These are phyloP conservation scores for Spicauda simplicius DNA, from an alignment of 2,888 invertebrate genomes.

Conservation along the genomic window DNA sequence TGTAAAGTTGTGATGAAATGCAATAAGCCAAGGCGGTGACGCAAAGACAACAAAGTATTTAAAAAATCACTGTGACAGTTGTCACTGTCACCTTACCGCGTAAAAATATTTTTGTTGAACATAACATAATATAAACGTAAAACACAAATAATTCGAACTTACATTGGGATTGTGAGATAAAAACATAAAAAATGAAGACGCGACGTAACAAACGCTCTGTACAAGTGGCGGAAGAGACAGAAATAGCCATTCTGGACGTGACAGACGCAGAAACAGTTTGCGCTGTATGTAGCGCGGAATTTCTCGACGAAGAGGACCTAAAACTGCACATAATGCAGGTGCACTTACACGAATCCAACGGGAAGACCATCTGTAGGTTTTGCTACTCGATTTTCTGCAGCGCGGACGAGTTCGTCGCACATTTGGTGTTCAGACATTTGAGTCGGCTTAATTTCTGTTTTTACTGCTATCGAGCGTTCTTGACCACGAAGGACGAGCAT, in stretches of 20 bases:
- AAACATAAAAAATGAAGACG: slow-evolving; percentile 5
- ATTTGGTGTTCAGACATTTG: slow-evolving; percentile 61
- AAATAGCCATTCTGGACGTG: neutral
- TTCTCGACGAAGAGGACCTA: slow-evolving; percentile 66
- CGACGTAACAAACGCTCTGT: neutral
- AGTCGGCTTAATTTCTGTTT: slow-evolving; percentile 52
- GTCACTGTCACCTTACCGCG: neutral
- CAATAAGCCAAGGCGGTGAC: too few species aligned
- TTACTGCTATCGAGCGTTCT: slow-evolving; percentile 59
- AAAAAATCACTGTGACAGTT: neutral
- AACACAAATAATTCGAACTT: neutral
- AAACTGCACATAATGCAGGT: slow-evolving; percentile 59
- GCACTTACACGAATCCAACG: slow-evolving; percentile 47
- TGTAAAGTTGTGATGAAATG: too few species aligned
- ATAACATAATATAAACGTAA: too few species aligned
- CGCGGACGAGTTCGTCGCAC: slow-evolving; percentile 54
- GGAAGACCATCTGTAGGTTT: slow-evolving; percentile 53
- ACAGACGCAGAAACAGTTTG: slow-evolving; percentile 57
- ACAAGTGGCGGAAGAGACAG: neutral
- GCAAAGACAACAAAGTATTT: too few species aligned
- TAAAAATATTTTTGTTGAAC: neutral
- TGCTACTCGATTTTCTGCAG: slow-evolving; percentile 53
- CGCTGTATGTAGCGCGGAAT: slow-evolving; percentile 62
- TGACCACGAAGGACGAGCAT: slow-evolving; percentile 48
- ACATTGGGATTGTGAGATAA: neutral